Evolutionary conservation across 2,888 invertebrate species (phyloP).

Genomic region (Idaea dimidiata): DNA sequence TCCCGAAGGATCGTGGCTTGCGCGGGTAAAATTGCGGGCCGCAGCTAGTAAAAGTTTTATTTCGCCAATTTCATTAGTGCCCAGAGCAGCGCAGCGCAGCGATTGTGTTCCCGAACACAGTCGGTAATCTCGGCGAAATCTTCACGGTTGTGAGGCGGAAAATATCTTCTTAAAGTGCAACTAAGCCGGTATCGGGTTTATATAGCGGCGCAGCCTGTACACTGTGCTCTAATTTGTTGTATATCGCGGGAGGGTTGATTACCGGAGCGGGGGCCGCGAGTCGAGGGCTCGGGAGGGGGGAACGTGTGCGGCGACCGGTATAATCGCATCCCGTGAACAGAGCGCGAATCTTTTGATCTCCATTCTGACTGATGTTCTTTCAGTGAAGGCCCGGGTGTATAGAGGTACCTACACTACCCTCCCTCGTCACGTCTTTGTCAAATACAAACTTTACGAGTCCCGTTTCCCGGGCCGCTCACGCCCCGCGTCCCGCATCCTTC

Average conservation of each 20-base stretch:
- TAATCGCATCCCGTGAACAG: constrained; percentile 20
- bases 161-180: not conserved
- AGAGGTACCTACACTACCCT: not conserved
- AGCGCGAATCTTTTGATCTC: constrained; percentile 39
- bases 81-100: not conserved
- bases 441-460: constrained; percentile 26
- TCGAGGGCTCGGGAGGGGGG: not conserved
- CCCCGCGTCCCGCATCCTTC: constrained; percentile 11
- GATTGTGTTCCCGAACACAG: not conserved
- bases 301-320: constrained; percentile 16
- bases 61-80: not conserved
- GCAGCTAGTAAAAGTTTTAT: not conserved
- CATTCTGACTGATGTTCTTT: constrained; percentile 34
- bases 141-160: not conserved
- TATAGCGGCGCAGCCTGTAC: not conserved
- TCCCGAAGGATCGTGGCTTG: no score
- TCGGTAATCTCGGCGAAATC: not conserved
- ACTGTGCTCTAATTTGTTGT: not conserved
- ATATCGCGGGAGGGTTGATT: not conserved
- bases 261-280: not conserved
- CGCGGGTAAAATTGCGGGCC: no score
- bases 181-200: not conserved
- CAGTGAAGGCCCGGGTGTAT: constrained; percentile 13
- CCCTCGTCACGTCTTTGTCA: constrained; percentile 24
- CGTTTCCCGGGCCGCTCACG: not conserved